Conservation (phyloP, 2,888 invertebrate species). For the Spilarctia lutea region DNA sequence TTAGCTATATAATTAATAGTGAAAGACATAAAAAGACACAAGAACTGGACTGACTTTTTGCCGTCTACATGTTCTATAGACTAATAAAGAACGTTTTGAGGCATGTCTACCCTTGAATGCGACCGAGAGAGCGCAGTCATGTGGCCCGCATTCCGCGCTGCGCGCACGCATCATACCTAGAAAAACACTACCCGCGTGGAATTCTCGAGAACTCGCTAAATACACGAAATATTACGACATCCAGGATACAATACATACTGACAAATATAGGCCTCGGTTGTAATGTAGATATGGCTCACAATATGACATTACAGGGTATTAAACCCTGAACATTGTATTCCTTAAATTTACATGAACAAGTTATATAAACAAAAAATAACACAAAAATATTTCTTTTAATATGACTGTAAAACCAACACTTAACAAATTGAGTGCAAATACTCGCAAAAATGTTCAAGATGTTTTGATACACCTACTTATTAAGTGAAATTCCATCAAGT, state of each 20-base stretch:
- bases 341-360: too few relatives aligned
- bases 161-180: constrained; percentile 69
- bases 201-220: constrained; percentile 69
- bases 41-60: constrained; percentile 25
- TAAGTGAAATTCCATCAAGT: constrained; percentile 39
- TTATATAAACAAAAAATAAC: too few relatives aligned
- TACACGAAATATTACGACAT: constrained; percentile 63
- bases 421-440: constrained; percentile 4
- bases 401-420: neutral
- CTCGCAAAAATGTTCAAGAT: constrained; percentile 8
- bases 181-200: constrained; percentile 69
- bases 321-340: neutral
- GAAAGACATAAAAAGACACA: constrained; percentile 20
- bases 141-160: constrained; percentile 67
- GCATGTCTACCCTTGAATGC: constrained; percentile 48
- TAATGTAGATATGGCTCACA: constrained; percentile 14
- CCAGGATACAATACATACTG: constrained; percentile 59
- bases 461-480: constrained; percentile 32
- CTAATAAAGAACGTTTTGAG: constrained; percentile 41
- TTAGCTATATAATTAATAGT: neutral
- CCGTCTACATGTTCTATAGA: constrained; percentile 35
- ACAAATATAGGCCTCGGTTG: constrained; percentile 21
- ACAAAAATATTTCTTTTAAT: too few relatives aligned
- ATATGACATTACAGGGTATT: neutral
- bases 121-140: constrained; percentile 54